Conservation (phyloP, 2,888 invertebrate species). For the Latrodectus hesperus region DNA sequence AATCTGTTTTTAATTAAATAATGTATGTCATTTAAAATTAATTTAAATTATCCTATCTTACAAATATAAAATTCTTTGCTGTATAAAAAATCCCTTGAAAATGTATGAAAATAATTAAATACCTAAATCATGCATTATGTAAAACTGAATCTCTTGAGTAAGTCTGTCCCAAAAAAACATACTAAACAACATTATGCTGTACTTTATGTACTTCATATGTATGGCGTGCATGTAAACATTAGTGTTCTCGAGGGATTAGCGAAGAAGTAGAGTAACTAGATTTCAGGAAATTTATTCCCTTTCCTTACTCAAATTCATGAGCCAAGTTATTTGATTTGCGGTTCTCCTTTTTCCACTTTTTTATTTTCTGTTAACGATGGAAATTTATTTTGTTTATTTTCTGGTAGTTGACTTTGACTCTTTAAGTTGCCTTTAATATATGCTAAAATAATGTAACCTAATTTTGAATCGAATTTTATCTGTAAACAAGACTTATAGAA, state of each 20-base stretch:
- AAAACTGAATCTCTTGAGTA: too few species aligned
- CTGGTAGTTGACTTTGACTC: not conserved
- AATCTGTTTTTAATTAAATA: too few species aligned
- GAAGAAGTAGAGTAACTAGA: conserved; percentile 23
- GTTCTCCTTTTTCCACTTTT: not conserved
- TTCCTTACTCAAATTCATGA: conserved; percentile 1
- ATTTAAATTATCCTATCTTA: too few species aligned
- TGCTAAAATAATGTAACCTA: conserved; percentile 4
- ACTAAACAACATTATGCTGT: too few species aligned
- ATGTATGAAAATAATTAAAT: too few species aligned
- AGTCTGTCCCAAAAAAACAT: too few species aligned
- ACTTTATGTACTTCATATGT: too few species aligned
- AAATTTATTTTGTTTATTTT: conserved; percentile 9
- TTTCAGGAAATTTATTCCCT: conserved; percentile 15
- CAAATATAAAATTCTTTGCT: too few species aligned
- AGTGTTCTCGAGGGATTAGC: conserved; percentile 5
- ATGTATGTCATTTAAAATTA: too few species aligned
- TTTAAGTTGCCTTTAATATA: not conserved
- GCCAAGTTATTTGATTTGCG: conserved; percentile 20
- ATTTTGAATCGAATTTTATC: not conserved
- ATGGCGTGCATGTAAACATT: conserved; percentile 10
- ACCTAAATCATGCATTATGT: too few species aligned
- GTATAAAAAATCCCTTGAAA: too few species aligned
- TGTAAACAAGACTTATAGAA: not conserved
- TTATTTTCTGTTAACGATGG: conserved; percentile 1